Evolutionary conservation across 2,797 vertebrate genomes (phyloP), one percentile per base, ranked within the genome.

Genomic region (Sebastes vulpes): DNA sequence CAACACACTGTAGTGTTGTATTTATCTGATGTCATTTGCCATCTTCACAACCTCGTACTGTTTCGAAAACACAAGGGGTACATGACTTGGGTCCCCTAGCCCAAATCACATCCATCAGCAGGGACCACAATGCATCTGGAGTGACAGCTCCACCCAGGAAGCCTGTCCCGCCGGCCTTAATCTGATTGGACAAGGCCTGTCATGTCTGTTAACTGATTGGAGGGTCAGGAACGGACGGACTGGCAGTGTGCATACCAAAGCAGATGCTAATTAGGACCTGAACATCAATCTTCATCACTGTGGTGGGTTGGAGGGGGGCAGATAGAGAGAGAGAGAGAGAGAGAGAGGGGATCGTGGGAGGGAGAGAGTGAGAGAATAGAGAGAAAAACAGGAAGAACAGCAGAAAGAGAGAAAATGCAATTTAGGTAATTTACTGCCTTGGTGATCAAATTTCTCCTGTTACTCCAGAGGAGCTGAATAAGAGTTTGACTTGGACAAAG

Each of bases 161-260:
- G 86, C 83, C 75, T 86, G 80, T 87, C 79, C 79, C 70, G 50
- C 77, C 75, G 77, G 80, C 84, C 82, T 75, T 95, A 94, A 95
- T 95, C 88, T 88, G 89, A 95, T 92, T 86, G 90, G 91, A 96
- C 93, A 94, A 91, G 85, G 77, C 60, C 91, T 94, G 90, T 93
- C 93, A 92, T 93, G 93, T 91, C 81, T 63, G 72, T 74, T 92
- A 90, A 94, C 89, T 89, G 92, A 90, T 89, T 85, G 91, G 90
- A 83, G 83, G 89, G 86, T 91, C 84, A 86, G 79, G 78, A 71
- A 68, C 68, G 87, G 84, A 85, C 76, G 70, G 77, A 87, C 68
- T 83, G 87, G 68, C 79, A 82, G 73, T 61, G 79, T 77, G 85
- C 86, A 93, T 93, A 90, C 93, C 83, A 89, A 92, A 95, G 93